Base-by-base conservation (phyloP, 2,888 invertebrate species). In the Nemoura dubitans region DNA sequence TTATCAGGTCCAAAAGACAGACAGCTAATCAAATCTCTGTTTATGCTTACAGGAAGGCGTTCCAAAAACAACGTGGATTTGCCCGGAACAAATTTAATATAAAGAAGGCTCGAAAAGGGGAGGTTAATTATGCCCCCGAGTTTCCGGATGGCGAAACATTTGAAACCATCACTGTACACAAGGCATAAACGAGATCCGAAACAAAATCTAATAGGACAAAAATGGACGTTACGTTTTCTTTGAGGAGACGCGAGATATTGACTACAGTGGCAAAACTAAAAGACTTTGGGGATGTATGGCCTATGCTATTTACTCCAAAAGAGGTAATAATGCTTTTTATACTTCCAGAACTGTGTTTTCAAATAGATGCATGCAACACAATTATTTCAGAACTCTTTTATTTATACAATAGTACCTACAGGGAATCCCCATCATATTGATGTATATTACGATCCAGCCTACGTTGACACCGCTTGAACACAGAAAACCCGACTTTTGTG, bases 111-210 rank as follows among this genome's bases (percentile, higher is more conserved):
- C 10, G 16, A 30, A 28, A 30, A 30, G 82, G 82, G 6, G 82
- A 82, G 30, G 30, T 82, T 5, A 28, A 82, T 25, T 82, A 82
- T 29, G 29, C 30, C 6, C 82, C 82, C 28, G 82, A 82, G 29
- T 82, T 82, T 30, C 82, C 82, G 2, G 30, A 82, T 21, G 82
- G 36, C 3, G 82, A 82, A 82, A 82, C 30, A 30, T 10, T 30
- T 0, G 30, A 82, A 16, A 82, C 10, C 1, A n/a, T 82, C 7
- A 28, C 21, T 5, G n/a, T 30, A 14, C 82, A 82, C 29, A 82
- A 82, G 14, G 29, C 6, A 29, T 0, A 82, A 82, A 30, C 5
- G n/a, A 16, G 30, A 82, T n/a, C 82, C 82, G 7, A 30, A 82
- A 7, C 27, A 14, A 7, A 7, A 29, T 30, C 0, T n/a, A 10